These are phyloP conservation scores for Yponomeuta evonymella DNA, from an alignment of 2,888 invertebrate genomes.

Conservation along the genomic window DNA sequence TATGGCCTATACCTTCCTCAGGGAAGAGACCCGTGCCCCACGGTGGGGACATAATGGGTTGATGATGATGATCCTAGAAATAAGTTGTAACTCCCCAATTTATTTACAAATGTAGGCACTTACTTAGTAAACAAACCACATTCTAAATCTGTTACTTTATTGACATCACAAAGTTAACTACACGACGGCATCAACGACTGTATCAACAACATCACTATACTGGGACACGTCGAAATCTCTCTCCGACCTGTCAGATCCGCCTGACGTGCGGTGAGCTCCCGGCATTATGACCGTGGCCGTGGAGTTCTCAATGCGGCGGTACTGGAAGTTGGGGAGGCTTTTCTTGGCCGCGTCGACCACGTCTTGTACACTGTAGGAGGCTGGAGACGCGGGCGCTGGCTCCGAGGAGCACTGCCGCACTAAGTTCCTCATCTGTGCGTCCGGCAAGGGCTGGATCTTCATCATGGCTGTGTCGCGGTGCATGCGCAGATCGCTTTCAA, in stretches of 20 bases:
- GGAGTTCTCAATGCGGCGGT: constrained; percentile 47
- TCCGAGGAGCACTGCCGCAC: constrained; percentile 45
- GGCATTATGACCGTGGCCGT: constrained; percentile 54
- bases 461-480: constrained; percentile 45
- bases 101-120: too few species aligned
- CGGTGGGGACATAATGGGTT: too few species aligned
- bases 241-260: not conserved
- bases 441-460: constrained; percentile 41
- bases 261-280: constrained; percentile 34
- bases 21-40: too few species aligned
- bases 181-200: not conserved
- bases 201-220: not conserved
- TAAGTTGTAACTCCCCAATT: too few species aligned
- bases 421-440: constrained; percentile 46
- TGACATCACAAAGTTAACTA: not conserved
- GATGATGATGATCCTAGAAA: too few species aligned
- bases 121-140: too few species aligned
- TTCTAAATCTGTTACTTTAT: not conserved
- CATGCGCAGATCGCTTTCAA: constrained; percentile 54
- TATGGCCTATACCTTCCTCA: too few species aligned
- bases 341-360: constrained; percentile 56
- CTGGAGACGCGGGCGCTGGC: constrained; percentile 23
- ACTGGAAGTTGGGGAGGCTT: constrained; percentile 58
- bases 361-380: constrained; percentile 35
- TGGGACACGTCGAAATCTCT: not conserved